A percentile compares a stretch with the other conserved stretches of the same genome.
These are phyloP conservation scores for Pygocentrus nattereri DNA, from an alignment of 2,797 vertebrate species.

Conservation along the genomic window DNA sequence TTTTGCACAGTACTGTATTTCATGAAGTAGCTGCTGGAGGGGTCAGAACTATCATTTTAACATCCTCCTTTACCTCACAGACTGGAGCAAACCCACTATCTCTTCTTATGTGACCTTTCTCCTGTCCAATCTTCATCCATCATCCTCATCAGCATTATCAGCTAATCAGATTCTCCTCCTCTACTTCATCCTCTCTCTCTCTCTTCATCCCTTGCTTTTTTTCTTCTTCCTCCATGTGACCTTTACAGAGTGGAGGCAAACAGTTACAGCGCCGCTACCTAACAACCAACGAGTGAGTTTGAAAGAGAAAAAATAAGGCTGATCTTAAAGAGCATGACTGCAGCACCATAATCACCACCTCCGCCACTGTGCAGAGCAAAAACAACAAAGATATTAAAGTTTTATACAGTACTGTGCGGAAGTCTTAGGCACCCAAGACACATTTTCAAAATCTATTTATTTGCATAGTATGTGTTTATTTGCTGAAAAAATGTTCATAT, in stretches of 20 bases:
- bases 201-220: slow-evolving; percentile 35
- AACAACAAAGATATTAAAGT: too few species aligned
- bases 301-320: slow-evolving; percentile 13
- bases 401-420: too few species aligned
- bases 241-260: slow-evolving; percentile 14
- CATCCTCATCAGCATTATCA: slow-evolving; percentile 25
- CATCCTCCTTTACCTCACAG: background rate
- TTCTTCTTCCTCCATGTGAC: slow-evolving; percentile 46
- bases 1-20: too few species aligned
- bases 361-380: too few species aligned
- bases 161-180: slow-evolving; percentile 50
- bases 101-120: slow-evolving; percentile 45
- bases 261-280: slow-evolving; percentile 19
- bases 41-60: too few species aligned
- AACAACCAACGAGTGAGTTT: slow-evolving; percentile 7
- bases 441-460: too few species aligned
- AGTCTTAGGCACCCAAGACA: too few species aligned
- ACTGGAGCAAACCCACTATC: background rate
- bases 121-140: slow-evolving; percentile 58
- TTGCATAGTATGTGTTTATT: too few species aligned
- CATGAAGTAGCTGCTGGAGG: too few species aligned
- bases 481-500: too few species aligned
- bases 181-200: background rate
- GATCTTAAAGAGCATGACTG: background rate
- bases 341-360: background rate